These are phyloP conservation scores for Clistopyga incitator DNA, from an alignment of 2,888 invertebrate species.

Conservation along the genomic window DNA sequence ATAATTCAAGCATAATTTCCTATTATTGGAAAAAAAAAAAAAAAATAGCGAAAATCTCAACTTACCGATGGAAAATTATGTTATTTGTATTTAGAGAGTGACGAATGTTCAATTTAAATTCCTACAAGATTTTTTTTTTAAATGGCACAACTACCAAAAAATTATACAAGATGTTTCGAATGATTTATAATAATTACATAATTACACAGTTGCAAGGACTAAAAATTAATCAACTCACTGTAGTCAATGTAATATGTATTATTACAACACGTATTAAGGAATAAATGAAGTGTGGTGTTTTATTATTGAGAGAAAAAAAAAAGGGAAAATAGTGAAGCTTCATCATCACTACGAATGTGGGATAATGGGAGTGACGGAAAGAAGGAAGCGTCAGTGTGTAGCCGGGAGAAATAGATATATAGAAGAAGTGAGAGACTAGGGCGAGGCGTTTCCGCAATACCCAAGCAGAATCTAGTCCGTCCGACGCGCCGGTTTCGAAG, in stretches of 20 bases:
- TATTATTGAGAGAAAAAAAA: conserved; percentile 51
- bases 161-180: no score
- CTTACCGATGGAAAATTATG: no score
- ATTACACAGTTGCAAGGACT: no score
- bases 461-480: conserved; percentile 68
- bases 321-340: conserved; percentile 10
- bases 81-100: no score
- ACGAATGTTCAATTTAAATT: no score
- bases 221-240: no score
- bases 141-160: no score
- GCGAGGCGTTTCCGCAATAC: conserved; percentile 61
- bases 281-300: conserved; percentile 47
- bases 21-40: no score
- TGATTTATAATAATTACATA: no score
- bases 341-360: conserved; percentile 19
- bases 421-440: conserved; percentile 20
- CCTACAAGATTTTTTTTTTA: no score
- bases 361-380: conserved; percentile 48
- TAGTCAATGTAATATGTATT: conserved; percentile 9
- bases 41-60: neutral
- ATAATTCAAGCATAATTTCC: no score
- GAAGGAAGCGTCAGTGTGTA: conserved; percentile 53
- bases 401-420: conserved; percentile 18
- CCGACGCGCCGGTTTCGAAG: conserved; percentile 70
- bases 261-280: conserved; percentile 7